phyloP scores from a whole-genome alignment of 1,140 invertebrate species.

The Heliconius congener region DNA sequence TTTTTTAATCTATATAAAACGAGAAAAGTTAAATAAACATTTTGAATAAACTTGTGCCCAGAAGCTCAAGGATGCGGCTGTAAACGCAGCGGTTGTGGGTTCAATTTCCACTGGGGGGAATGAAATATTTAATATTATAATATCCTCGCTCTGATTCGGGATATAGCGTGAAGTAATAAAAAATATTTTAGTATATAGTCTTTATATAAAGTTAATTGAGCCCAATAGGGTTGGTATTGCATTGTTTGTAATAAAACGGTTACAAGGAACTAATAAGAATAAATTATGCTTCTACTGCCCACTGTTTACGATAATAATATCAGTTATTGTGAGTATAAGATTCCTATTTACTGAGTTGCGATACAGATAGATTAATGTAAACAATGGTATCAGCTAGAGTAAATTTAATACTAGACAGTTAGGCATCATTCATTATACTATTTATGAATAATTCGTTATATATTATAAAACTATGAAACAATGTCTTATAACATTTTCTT shows the following conservation, averaged over 20 bases:
- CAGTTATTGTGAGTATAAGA: slow-evolving; percentile 12
- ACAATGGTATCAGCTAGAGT: not conserved
- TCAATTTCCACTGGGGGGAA: no score
- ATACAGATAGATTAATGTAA: not conserved
- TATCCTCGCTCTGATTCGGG: no score
- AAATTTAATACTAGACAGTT: not conserved
- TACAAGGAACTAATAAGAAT: slow-evolving; percentile 20
- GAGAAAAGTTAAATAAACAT: not conserved
- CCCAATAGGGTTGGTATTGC: not conserved
- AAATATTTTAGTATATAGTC: no score
- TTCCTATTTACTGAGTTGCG: slow-evolving; percentile 24
- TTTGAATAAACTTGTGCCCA: not conserved
- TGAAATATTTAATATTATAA: no score
- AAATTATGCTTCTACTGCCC: slow-evolving; percentile 10
- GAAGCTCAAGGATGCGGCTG: no score
- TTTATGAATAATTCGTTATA: not conserved
- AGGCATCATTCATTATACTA: not conserved
- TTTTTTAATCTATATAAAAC: not conserved
- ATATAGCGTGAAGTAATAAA: no score
- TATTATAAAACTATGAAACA: no score
- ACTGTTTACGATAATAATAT: not conserved
- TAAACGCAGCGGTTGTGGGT: no score
- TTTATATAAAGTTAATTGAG: not conserved
- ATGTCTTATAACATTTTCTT: no score
- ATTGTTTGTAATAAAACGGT: slow-evolving; percentile 31